phyloP scores from a whole-genome alignment of 1,140 invertebrate genomes.

The Drosophila simulans region DNA sequence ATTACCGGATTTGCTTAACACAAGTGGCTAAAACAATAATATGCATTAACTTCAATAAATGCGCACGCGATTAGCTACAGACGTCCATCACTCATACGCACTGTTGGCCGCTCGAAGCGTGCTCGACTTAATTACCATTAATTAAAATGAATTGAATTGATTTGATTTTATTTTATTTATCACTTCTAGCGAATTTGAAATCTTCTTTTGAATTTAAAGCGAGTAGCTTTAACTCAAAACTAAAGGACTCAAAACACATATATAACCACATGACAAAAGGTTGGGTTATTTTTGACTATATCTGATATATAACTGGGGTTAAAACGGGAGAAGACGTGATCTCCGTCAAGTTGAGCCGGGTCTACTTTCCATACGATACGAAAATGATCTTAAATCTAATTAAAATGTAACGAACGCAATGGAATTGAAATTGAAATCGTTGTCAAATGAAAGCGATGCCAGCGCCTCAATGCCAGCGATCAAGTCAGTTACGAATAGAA shows the following conservation, averaged over 20 bases:
- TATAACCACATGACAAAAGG: not conserved
- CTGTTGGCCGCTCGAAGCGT: not conserved
- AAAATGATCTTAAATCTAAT: constrained; percentile 42
- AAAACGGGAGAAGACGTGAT: constrained; percentile 3
- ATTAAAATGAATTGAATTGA: constrained; percentile 1
- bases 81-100: constrained; percentile 4
- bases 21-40: not conserved
- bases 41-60: not conserved
- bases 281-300: too few relatives aligned
- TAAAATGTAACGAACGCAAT: constrained; percentile 35
- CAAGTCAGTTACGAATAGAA: constrained; percentile 10
- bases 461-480: constrained; percentile 27
- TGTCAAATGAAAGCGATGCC: constrained; percentile 44
- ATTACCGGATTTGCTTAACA: not conserved
- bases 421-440: constrained; percentile 38
- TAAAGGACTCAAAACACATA: too few relatives aligned
- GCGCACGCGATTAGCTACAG: too few relatives aligned
- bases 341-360: constrained; percentile 32
- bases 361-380: not conserved
- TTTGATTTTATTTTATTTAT: not conserved
- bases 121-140: constrained; percentile 1
- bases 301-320: not conserved
- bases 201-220: too few relatives aligned
- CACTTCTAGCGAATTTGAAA: not conserved
- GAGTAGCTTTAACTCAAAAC: too few relatives aligned